These are phyloP conservation scores for Semicossyphus pulcher DNA, from an alignment of 2,113 vertebrate species.

Conservation along the genomic window DNA sequence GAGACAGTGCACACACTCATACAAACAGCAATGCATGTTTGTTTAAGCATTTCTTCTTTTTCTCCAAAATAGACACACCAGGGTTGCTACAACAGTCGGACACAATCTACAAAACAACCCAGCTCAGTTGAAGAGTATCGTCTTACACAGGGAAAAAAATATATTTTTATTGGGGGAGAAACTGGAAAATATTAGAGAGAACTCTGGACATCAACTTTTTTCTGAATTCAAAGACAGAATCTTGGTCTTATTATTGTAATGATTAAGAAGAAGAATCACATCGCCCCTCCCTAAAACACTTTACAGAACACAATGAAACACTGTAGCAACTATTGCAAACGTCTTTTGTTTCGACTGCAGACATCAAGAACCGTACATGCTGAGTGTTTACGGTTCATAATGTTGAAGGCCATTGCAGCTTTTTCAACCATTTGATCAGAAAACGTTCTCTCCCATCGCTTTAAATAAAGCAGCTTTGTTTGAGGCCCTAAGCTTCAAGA, in stretches of 20 bases:
- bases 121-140: conserved; percentile 72
- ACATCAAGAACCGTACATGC: not conserved
- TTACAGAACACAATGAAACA: not conserved
- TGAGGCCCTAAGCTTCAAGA: too few species aligned
- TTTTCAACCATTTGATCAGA: too few species aligned
- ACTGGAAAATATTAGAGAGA: conserved; percentile 73
- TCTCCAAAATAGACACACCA: conserved; percentile 75
- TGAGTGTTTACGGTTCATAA: too few species aligned
- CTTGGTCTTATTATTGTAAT: conserved; percentile 26
- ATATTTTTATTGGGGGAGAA: conserved; percentile 69
- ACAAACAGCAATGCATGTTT: conserved; percentile 68
- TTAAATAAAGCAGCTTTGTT: too few species aligned
- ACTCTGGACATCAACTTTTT: conserved; percentile 40
- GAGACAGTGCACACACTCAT: conserved; percentile 41
- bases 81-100: conserved; percentile 83
- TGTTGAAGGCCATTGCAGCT: too few species aligned
- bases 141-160: conserved; percentile 67
- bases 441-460: too few species aligned
- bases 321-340: not conserved
- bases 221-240: conserved; percentile 40
- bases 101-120: conserved; percentile 79
- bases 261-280: not conserved
- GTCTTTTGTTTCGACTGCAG: not conserved
- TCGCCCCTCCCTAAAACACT: conserved; percentile 8
- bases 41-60: conserved; percentile 75